Base-by-base conservation (phyloP, 2,888 invertebrate species). In the Synergus japonicus region DNA sequence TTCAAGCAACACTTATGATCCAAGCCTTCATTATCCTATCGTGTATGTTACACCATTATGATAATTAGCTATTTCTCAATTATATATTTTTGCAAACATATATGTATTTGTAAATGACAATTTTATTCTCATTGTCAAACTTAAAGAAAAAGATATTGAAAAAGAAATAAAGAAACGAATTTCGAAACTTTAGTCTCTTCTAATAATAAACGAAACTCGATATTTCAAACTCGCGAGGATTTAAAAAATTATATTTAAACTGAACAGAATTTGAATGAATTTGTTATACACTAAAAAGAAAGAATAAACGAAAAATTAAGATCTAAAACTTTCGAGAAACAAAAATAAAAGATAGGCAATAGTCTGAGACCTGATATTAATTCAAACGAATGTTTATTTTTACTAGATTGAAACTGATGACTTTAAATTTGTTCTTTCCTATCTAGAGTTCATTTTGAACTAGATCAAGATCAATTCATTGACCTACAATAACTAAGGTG, bases 21-120 rank as follows among this genome's bases (percentile, higher is more conserved):
- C 29, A 22, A 9, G 4, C 15, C 69, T 49, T 69, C 69, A 4
- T 69, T n/a, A 46, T 69, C 46, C 49, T 69, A 18, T 69, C 49
- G 9, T 15, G 69, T 69, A 29, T 29, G 69, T 69, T 37, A 22
- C 10, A 49, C 18, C 22, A 67, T 44, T 44, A 44, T 46, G 2
- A 44, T 67, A 67, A 44, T 67, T 67, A 43, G 4, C 18, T 60
- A 60, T 29, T 63, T 63, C 29, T 29, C 29, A 29, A 63, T 2
- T 63, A 13, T 29, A 5, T 37, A 37, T 37, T 37, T 37, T 37
- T 37, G 5, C 5, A 37, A 37, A 29, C 2, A 37, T 7, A 37
- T 37, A 37, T 5, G 37, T 37, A 37, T 37, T 29, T 13, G 29
- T 18, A 63, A 63, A 29, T 63, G 0, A 54, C n/a, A 4, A 5